Base-by-base conservation (phyloP, 2,113 vertebrate genomes). In the Austrofundulus limnaeus region DNA sequence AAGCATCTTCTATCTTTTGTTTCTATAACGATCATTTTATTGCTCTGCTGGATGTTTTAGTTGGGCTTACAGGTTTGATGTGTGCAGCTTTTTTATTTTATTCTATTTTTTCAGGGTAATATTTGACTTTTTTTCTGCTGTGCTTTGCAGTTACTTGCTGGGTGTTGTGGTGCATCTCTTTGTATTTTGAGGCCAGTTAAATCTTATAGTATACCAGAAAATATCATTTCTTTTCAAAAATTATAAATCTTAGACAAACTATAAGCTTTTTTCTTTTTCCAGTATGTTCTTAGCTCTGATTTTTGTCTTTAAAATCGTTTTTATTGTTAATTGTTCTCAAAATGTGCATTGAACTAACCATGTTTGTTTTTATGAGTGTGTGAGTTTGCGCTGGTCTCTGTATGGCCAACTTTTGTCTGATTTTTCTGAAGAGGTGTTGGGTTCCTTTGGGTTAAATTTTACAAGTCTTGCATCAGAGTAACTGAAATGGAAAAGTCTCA, bases 301-400 rank as follows among this genome's bases (percentile, higher is more conserved):
- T 55, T 8, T 20, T 34, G 61, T 61, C 52, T 8, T 34, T 12
- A 19, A 20, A n/a, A 28, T 21, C 66, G n/a, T 60, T 21, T 50
- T 58, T 0, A 53, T 51, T 55, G 14, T 41, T 64, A 67, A 66
- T 2, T 85, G 65, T 80, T 14, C 11, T 77, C 39, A 50, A 45
- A 43, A 47, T 85, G 73, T 83, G 48, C 50, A n/a, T 78, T 71
- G 55, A 69, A 82, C 72, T 88, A 86, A 90, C 74, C 54, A 23
- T 88, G 68, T 87, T 17, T 85, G n/a, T 48, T 61, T 77, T 80
- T 86, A 59, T 81, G 87, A 80, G 71, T 89, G 87, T 83, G 85
- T 85, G 87, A 71, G 73, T 64, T 83, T 72, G 74, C 78, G 70
- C 79, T 79, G 81, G 77, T 79, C 75, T 67, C 64, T 58, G 66